Percentiles rank a stretch among this genome's conserved stretches.
phyloP scores from a whole-genome alignment of 1,140 invertebrate genomes.

The Cephus cinctus region DNA sequence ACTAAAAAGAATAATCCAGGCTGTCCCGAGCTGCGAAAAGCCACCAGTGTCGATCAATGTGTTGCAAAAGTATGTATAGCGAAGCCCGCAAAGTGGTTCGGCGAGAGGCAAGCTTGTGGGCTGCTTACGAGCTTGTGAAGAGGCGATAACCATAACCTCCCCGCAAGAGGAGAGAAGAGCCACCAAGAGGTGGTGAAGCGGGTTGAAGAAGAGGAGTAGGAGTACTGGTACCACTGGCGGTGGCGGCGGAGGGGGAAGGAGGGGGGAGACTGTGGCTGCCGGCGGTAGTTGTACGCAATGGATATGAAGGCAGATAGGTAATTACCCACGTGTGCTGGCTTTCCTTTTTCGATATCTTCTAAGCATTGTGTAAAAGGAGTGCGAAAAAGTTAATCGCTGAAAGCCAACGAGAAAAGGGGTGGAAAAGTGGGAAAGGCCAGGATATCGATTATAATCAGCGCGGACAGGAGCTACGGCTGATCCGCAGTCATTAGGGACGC shows the following conservation, averaged over 20 bases:
- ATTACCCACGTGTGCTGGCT: not conserved
- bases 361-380: not conserved
- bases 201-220: no score
- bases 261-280: not conserved
- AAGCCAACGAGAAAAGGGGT: not conserved
- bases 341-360: not conserved
- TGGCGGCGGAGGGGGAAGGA: slow-evolving; percentile 10
- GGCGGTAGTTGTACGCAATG: not conserved
- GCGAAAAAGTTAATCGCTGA: not conserved
- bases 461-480: slow-evolving; percentile 32
- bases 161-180: not conserved
- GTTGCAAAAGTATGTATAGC: slow-evolving; percentile 9
- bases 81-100: slow-evolving; percentile 38
- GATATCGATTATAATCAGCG: slow-evolving; percentile 51
- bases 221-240: slow-evolving; percentile 2
- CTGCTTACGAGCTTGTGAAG: slow-evolving; percentile 53
- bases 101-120: slow-evolving; percentile 37
- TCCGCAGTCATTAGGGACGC: slow-evolving; percentile 47
- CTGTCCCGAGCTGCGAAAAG: not conserved
- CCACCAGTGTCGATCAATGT: slow-evolving; percentile 13
- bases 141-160: slow-evolving; percentile 48
- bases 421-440: slow-evolving; percentile 17
- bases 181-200: slow-evolving; percentile 2
- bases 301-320: not conserved
- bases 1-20: not conserved